Percentiles rank a stretch among this genome's conserved stretches.
These are phyloP conservation scores for Axis porcinus DNA, from an alignment of 2,113 vertebrate genomes.

Conservation along the genomic window DNA sequence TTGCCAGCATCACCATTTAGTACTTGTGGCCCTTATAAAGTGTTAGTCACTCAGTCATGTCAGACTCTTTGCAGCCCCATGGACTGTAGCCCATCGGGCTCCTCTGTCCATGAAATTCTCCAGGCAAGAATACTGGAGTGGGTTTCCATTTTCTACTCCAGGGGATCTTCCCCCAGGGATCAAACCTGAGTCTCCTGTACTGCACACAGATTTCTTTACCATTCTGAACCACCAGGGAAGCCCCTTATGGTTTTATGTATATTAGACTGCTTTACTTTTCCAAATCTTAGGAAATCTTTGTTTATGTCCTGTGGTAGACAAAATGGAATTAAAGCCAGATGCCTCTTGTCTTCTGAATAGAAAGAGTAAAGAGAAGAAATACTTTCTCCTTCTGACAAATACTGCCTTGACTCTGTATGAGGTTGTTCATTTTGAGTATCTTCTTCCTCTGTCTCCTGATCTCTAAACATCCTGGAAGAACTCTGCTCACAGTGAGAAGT, in stretches of 20 bases:
- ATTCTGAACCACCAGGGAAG: neutral
- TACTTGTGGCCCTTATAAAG: neutral
- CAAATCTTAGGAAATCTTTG: neutral
- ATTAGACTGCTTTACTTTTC: neutral
- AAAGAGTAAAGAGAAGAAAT: neutral
- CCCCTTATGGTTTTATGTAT: neutral
- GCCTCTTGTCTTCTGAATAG: neutral
- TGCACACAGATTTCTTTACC: neutral
- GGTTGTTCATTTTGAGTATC: neutral
- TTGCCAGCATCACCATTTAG: neutral
- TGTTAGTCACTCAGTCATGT: neutral
- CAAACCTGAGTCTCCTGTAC: neutral
- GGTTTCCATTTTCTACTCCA: neutral
- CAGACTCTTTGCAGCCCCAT: too few relatives aligned
- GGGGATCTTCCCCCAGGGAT: neutral
- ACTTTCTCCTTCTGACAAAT: neutral
- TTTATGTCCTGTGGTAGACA: neutral
- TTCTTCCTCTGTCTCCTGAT: neutral
- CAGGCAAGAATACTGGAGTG: neutral
- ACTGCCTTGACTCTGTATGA: neutral
- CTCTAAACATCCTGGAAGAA: neutral
- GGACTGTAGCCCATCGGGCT: neutral
- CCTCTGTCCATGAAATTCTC: neutral
- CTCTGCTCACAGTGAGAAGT: neutral
- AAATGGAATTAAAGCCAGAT: neutral